Percentiles rank a stretch among this genome's conserved stretches.
phyloP scores from a whole-genome alignment of 2,888 invertebrate genomes.

The Lasioglossum malachurum region DNA sequence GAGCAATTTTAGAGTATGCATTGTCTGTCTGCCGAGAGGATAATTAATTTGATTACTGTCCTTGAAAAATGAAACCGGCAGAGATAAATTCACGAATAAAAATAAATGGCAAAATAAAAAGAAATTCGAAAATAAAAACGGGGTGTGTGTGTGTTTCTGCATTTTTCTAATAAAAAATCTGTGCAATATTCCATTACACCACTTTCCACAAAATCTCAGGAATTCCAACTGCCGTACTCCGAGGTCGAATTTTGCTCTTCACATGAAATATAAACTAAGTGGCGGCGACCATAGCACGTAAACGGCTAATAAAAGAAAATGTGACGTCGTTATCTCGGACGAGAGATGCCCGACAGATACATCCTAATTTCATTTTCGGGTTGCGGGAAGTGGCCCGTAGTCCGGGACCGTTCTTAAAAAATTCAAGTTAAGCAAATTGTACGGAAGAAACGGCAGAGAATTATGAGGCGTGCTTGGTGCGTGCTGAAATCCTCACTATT shows the following conservation, averaged over 20 bases:
- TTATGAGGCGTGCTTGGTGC: conserved; percentile 12
- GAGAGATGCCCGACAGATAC: conserved; percentile 36
- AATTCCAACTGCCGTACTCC: background rate
- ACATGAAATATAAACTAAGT: conserved; percentile 19
- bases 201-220: background rate
- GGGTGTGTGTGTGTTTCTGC: too few relatives aligned
- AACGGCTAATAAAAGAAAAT: conserved; percentile 28
- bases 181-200: background rate
- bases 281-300: conserved; percentile 22
- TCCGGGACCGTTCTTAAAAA: conserved; percentile 19
- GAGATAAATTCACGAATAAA: too few relatives aligned
- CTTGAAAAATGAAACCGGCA: background rate
- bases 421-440: conserved; percentile 31
- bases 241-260: background rate
- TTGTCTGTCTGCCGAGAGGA: background rate
- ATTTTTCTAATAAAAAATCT: background rate
- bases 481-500: conserved; percentile 18
- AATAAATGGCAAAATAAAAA: too few relatives aligned
- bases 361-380: conserved; percentile 43
- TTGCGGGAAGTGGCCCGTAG: background rate
- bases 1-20: background rate
- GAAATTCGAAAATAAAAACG: too few relatives aligned
- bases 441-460: conserved; percentile 18
- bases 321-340: conserved; percentile 31
- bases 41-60: background rate